A percentile compares a stretch with the other conserved stretches of the same genome.
phyloP scores from a whole-genome alignment of 1,140 invertebrate species.

The Epicauta chinensis region DNA sequence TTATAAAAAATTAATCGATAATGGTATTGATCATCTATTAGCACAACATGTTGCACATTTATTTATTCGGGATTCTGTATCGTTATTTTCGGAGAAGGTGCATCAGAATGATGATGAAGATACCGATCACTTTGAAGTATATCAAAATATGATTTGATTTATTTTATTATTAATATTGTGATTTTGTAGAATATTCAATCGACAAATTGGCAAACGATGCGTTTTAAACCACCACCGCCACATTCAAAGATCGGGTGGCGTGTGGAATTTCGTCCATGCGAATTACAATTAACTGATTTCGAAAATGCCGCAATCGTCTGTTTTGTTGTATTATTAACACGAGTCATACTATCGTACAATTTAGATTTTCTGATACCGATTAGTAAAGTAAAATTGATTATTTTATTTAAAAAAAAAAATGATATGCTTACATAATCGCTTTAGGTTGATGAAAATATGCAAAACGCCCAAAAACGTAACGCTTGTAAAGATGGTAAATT shows the following conservation, averaged over 20 bases:
- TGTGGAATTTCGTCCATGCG: constrained; percentile 98
- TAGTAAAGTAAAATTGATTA: constrained; percentile 89
- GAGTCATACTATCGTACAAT: constrained; percentile 94
- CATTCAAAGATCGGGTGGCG: constrained; percentile 97
- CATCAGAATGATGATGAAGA: constrained; percentile 91
- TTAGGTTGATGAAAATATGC: constrained; percentile 97
- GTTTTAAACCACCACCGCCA: constrained; percentile 96
- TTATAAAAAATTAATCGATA: constrained; percentile 73
- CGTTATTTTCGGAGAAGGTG: constrained; percentile 93
- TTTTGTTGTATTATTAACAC: constrained; percentile 93
- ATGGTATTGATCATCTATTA: constrained; percentile 84
- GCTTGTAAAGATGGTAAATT: constrained; percentile 79
- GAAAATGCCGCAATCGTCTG: constrained; percentile 99
- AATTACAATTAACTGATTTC: constrained; percentile 97
- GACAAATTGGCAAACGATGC: constrained; percentile 99
- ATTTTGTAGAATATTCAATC: constrained; percentile 92
- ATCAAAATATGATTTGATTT: too few relatives aligned
- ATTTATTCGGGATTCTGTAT: constrained; percentile 96
- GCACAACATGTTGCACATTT: constrained; percentile 96
- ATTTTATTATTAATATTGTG: constrained; percentile 6
- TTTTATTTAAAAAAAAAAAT: too few relatives aligned
- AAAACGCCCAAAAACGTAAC: constrained; percentile 83
- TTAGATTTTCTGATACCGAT: constrained; percentile 97
- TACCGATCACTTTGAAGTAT: constrained; percentile 97
- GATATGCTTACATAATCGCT: too few relatives aligned